These are phyloP conservation scores for Drosophila histrio DNA, from an alignment of 2,888 invertebrate species.

Conservation along the genomic window DNA sequence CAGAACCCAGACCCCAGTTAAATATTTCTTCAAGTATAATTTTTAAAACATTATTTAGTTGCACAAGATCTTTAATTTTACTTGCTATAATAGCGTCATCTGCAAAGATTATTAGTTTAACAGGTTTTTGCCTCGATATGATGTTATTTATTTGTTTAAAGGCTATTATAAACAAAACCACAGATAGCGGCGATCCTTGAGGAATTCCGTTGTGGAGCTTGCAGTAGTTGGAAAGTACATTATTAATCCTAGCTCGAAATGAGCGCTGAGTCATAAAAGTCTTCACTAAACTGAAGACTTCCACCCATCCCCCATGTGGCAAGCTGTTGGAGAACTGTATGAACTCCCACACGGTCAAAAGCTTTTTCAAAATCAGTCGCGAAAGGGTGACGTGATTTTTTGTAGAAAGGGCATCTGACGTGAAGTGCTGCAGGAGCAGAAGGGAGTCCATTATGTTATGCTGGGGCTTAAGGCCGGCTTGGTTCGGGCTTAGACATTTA, in stretches of 20 bases:
- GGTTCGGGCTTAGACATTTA: too few relatives aligned
- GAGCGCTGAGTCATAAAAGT: background rate
- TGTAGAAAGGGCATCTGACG: too few relatives aligned
- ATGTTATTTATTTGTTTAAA: too few relatives aligned
- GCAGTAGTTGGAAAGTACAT: background rate
- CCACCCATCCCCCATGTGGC: background rate
- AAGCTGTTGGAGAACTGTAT: background rate
- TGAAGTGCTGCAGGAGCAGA: background rate
- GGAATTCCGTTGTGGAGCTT: background rate
- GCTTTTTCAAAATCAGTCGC: too few relatives aligned
- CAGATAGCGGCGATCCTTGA: background rate
- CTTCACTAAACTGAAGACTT: background rate
- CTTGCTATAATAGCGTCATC: background rate
- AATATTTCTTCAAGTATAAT: too few relatives aligned
- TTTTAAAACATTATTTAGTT: too few relatives aligned
- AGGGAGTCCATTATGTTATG: background rate
- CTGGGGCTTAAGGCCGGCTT: background rate
- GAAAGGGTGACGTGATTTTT: too few relatives aligned
- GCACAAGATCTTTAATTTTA: too few relatives aligned
- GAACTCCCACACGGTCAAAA: too few relatives aligned
- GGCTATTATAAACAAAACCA: background rate
- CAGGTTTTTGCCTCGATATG: background rate
- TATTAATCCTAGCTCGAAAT: background rate
- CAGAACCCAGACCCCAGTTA: too few relatives aligned
- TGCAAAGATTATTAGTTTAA: background rate